Conservation (phyloP, 2,888 invertebrate species). For the Agonopterix arenella region DNA sequence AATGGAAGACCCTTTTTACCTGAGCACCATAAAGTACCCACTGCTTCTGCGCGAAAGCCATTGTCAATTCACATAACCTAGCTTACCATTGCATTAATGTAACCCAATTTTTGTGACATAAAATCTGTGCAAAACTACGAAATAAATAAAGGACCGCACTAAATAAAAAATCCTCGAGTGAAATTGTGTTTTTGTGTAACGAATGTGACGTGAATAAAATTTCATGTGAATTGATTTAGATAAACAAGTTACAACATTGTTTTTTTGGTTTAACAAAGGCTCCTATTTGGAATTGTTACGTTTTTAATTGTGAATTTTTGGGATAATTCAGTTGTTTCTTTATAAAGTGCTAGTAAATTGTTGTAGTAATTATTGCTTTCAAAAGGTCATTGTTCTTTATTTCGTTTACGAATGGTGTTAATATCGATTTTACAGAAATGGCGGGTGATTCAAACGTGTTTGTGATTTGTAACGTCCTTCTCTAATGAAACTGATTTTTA, state of each 20-base stretch:
- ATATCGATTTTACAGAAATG: constrained; percentile 59
- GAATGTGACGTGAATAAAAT: too few species aligned
- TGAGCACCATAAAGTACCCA: constrained; percentile 22
- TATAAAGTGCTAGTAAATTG: too few species aligned
- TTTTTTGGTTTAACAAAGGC: too few species aligned
- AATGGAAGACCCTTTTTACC: constrained; percentile 25
- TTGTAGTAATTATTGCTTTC: not conserved
- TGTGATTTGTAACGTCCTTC: not conserved
- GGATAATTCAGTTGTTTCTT: too few species aligned
- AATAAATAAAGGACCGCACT: too few species aligned
- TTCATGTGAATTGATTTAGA: too few species aligned
- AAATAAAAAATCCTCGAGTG: too few species aligned
- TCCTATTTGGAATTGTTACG: too few species aligned
- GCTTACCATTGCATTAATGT: constrained; percentile 24
- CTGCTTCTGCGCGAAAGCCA: constrained; percentile 60
- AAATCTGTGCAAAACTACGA: constrained; percentile 1
- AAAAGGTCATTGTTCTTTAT: constrained; percentile 52
- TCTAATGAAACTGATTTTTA: too few species aligned
- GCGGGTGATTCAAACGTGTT: constrained; percentile 49
- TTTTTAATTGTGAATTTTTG: too few species aligned
- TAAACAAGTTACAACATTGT: too few species aligned
- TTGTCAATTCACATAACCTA: constrained; percentile 61
- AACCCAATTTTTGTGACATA: constrained; percentile 20
- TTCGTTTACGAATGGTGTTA: constrained; percentile 31
- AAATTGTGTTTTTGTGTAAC: too few species aligned